Evolutionary conservation across 2,797 vertebrate species (phyloP).

Genomic region (Onychomys torridus): DNA sequence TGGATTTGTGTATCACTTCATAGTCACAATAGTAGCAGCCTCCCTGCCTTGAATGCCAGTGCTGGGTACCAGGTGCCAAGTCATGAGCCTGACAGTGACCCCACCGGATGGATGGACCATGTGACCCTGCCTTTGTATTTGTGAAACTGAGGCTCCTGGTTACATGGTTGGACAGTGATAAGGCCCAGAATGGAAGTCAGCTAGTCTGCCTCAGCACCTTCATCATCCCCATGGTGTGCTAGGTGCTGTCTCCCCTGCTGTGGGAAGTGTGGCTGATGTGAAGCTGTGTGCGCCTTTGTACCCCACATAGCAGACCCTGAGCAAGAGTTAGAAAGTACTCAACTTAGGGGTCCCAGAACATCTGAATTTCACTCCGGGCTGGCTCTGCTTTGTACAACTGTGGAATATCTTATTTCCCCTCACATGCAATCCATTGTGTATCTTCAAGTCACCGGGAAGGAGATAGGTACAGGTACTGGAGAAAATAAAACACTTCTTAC

Average conservation of each 20-base stretch:
- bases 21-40: neutral
- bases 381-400: neutral
- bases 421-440: rapidly evolving
- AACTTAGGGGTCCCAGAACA: neutral
- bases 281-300: neutral
- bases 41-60: neutral
- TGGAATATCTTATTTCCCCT: neutral
- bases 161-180: neutral
- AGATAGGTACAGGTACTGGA: neutral
- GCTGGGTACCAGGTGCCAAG: neutral
- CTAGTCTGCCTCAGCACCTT: neutral
- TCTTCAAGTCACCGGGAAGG: neutral
- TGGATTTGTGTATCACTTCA: too few species aligned
- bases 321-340: neutral
- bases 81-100: neutral
- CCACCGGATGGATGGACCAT: neutral
- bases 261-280: neutral
- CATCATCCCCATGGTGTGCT: rapidly evolving
- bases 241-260: neutral
- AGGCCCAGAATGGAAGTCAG: neutral
- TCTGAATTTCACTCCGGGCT: neutral
- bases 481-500: neutral
- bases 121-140: neutral
- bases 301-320: neutral
- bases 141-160: neutral